Conservation (phyloP, 2,113 vertebrate genomes). For the Macrotus californicus region DNA sequence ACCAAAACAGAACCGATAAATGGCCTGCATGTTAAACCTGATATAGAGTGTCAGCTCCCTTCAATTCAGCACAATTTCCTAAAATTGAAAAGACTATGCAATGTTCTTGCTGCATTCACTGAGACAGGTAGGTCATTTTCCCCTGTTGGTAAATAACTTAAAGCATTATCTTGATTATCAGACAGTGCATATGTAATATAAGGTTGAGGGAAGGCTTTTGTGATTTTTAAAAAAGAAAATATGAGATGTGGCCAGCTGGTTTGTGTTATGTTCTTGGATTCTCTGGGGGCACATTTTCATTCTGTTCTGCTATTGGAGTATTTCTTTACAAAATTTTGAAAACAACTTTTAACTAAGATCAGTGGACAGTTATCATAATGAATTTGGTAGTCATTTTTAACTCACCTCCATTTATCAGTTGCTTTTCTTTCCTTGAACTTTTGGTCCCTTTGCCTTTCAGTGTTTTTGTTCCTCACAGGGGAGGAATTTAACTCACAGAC, state of each 20-base stretch:
- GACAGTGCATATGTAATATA: neutral
- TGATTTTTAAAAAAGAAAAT: neutral
- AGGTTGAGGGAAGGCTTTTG: neutral
- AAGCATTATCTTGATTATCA: conserved; percentile 5
- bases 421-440: neutral
- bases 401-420: neutral
- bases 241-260: neutral
- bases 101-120: neutral
- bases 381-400: neutral
- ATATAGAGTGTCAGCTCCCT: neutral
- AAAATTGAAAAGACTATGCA: conserved; percentile 22
- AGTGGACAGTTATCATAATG: neutral
- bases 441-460: neutral
- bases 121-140: neutral
- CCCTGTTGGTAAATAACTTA: conserved; percentile 14
- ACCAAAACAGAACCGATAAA: conserved; percentile 23
- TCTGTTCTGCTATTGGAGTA: neutral
- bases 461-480: neutral
- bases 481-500: neutral
- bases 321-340: neutral
- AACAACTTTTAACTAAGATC: neutral
- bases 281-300: neutral
- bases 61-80: neutral
- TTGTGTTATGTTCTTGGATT: neutral
- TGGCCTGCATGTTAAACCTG: conserved; percentile 25